Conservation (phyloP, 2,113 vertebrate species). For the Octodon degus region DNA sequence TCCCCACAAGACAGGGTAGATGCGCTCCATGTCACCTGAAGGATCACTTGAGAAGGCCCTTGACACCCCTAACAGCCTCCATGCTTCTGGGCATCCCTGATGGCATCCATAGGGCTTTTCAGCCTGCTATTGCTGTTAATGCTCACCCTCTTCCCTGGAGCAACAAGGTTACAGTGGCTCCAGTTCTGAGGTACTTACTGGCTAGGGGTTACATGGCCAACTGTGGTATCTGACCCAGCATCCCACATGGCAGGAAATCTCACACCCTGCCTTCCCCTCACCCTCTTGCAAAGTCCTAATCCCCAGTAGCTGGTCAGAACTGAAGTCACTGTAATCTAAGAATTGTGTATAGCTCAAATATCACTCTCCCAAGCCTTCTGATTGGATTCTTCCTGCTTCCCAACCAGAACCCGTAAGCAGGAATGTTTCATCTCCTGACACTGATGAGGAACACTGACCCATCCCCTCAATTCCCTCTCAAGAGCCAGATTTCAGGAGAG, state of each 20-base stretch:
- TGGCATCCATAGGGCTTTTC: background rate
- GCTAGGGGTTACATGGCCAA: background rate
- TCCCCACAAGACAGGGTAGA: background rate
- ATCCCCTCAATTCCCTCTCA: background rate
- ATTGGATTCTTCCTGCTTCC: conserved; percentile 11
- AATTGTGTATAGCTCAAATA: conserved; percentile 22
- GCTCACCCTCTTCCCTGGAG: background rate
- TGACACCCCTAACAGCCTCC: background rate
- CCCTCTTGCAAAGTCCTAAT: background rate
- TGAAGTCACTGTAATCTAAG: background rate
- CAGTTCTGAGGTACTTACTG: background rate
- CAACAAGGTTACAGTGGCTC: background rate
- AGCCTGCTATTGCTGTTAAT: background rate
- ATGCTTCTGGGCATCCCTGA: background rate
- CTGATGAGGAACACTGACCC: background rate
- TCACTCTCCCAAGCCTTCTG: conserved; percentile 5
- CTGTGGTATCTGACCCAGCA: background rate
- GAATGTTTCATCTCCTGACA: background rate
- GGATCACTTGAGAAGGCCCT: background rate
- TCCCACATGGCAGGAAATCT: background rate
- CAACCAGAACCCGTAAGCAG: conserved; percentile 4
- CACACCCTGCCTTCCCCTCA: background rate
- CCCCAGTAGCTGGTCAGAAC: background rate
- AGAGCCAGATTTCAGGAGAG: conserved; percentile 22
- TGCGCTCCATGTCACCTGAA: background rate